Evolutionary conservation across 1,140 invertebrate genomes (phyloP).

Genomic region (Drosophila navojoa): DNA sequence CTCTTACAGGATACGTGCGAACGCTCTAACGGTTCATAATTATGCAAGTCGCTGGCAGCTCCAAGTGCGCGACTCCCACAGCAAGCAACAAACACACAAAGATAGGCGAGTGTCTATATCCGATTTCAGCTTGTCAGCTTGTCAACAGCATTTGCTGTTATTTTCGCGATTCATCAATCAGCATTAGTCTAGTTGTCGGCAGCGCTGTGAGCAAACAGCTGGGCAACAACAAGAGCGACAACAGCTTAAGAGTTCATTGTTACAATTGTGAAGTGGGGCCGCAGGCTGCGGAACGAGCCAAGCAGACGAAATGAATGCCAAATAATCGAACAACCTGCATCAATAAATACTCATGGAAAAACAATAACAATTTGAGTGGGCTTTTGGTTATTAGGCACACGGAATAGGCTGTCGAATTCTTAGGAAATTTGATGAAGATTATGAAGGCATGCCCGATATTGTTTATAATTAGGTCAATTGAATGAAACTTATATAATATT

Average conservation of each 20-base stretch:
- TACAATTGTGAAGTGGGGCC: constrained; percentile 67
- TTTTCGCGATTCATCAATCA: constrained; percentile 64
- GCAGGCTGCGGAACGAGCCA: constrained; percentile 4
- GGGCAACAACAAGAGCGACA: constrained; percentile 76
- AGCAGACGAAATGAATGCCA: constrained; percentile 3
- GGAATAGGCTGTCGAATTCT: neutral
- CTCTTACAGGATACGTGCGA: constrained; percentile 62
- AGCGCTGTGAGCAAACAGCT: constrained; percentile 30
- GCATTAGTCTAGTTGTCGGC: constrained; percentile 64
- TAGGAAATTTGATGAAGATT: too few species aligned
- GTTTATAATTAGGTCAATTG: too few species aligned
- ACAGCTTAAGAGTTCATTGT: constrained; percentile 82
- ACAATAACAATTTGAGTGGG: constrained; percentile 12
- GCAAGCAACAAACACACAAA: neutral
- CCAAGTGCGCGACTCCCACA: constrained; percentile 13
- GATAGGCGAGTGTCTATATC: constrained; percentile 30
- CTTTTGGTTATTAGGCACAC: neutral
- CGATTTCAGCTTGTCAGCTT: constrained; percentile 55
- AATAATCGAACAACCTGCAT: constrained; percentile 29
- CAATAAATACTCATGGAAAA: constrained; percentile 16
- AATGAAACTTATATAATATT: too few species aligned
- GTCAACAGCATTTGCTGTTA: constrained; percentile 40
- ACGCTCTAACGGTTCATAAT: constrained; percentile 68
- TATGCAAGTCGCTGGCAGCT: constrained; percentile 57
- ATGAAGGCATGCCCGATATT: too few species aligned